Percentiles rank a stretch among this genome's conserved stretches.
phyloP scores from a whole-genome alignment of 2,888 invertebrate species.

The Pachycephus smyrnensis region DNA sequence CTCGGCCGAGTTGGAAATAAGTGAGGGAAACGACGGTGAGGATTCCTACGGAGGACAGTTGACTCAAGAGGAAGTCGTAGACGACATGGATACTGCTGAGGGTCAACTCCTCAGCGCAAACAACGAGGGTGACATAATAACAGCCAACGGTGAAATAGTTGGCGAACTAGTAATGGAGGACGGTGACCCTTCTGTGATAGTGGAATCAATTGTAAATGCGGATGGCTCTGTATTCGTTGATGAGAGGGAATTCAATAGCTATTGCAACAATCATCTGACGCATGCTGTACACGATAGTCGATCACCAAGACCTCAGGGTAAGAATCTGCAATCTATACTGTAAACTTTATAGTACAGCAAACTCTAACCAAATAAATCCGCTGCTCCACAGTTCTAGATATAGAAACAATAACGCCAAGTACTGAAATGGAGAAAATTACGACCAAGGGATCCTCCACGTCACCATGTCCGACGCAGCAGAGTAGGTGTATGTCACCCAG shows the following conservation, averaged over 20 bases:
- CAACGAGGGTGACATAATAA: slow-evolving; percentile 52
- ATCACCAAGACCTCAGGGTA: slow-evolving; percentile 50
- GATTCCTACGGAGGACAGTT: slow-evolving; percentile 54
- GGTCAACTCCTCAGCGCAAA: slow-evolving; percentile 48
- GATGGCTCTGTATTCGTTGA: slow-evolving; percentile 62
- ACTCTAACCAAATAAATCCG: not conserved
- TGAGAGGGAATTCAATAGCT: slow-evolving; percentile 56
- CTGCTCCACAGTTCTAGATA: slow-evolving; percentile 45
- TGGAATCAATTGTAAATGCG: slow-evolving; percentile 60
- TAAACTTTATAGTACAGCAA: not conserved
- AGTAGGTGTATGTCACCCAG: slow-evolving; percentile 34
- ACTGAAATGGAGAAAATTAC: slow-evolving; percentile 44
- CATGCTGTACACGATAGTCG: slow-evolving; percentile 45
- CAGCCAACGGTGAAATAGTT: slow-evolving; percentile 57
- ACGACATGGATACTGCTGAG: slow-evolving; percentile 52
- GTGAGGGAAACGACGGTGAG: slow-evolving; percentile 57
- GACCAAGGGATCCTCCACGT: slow-evolving; percentile 29
- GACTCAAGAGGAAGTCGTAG: slow-evolving; percentile 52
- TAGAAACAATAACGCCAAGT: slow-evolving; percentile 42
- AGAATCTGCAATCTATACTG: not conserved
- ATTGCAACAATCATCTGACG: slow-evolving; percentile 53
- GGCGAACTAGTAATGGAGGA: slow-evolving; percentile 61
- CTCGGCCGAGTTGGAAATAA: slow-evolving; percentile 52
- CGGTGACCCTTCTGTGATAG: slow-evolving; percentile 61
- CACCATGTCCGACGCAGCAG: slow-evolving; percentile 35